Percentiles rank a stretch among this genome's conserved stretches.
These are phyloP conservation scores for Rhaphigaster nebulosa DNA, from an alignment of 2,888 invertebrate genomes.

Conservation along the genomic window DNA sequence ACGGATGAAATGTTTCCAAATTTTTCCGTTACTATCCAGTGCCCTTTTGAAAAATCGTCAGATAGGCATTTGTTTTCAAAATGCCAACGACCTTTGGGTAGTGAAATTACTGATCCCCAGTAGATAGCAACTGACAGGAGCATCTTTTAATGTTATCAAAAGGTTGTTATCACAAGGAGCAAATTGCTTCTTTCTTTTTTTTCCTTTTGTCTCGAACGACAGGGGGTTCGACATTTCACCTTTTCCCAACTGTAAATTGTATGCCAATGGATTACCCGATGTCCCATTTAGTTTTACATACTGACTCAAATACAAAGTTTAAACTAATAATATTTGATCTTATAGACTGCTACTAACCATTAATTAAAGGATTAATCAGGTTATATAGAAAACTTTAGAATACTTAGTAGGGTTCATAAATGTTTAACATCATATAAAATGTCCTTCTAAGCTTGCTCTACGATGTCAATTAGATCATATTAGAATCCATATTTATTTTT, in stretches of 20 bases:
- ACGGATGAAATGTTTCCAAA: neutral
- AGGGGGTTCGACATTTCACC: neutral
- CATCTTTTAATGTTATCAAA: constrained; percentile 15
- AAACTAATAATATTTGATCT: no score
- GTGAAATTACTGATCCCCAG: neutral
- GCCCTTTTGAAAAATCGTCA: neutral
- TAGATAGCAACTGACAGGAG: neutral
- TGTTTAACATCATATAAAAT: no score
- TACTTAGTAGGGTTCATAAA: no score
- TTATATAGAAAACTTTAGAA: no score
- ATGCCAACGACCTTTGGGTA: neutral
- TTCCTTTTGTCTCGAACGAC: neutral
- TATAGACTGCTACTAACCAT: no score
- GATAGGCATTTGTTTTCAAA: constrained; percentile 1
- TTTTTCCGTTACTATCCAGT: neutral
- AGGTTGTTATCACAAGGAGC: neutral
- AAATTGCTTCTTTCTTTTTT: constrained; percentile 1
- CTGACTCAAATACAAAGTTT: neutral
- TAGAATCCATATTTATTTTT: no score
- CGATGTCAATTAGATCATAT: no score
- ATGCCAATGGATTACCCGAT: neutral
- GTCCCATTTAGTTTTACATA: neutral
- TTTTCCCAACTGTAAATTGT: neutral
- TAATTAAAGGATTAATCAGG: no score
- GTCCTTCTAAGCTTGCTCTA: no score